phyloP scores from a whole-genome alignment of 2,113 vertebrate genomes.

The Carassius auratus region DNA sequence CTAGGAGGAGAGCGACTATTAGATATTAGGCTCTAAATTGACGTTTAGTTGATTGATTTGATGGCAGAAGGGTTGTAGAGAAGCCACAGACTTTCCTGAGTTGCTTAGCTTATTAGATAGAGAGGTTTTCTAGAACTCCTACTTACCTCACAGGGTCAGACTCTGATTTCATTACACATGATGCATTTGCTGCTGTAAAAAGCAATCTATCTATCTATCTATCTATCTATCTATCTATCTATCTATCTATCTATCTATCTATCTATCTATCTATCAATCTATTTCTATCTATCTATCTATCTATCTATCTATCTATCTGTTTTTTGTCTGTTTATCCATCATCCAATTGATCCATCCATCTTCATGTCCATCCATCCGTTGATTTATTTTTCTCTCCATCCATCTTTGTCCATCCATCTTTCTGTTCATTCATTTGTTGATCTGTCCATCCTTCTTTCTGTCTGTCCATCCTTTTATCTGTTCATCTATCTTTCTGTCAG shows the following conservation, averaged over 20 bases:
- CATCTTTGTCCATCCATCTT: not conserved
- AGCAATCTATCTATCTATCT: not conserved
- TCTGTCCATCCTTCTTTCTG: not conserved
- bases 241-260: not conserved
- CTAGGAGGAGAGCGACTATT: slow-evolving; percentile 34
- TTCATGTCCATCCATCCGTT: not conserved
- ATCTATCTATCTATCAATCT: no score
- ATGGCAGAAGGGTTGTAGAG: slow-evolving; percentile 18
- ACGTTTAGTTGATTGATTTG: slow-evolving; percentile 48
- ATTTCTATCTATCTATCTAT: no score
- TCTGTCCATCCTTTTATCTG: not conserved
- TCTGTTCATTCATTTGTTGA: not conserved
- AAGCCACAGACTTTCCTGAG: slow-evolving; percentile 20
- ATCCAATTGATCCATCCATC: not conserved
- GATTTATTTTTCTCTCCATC: no score
- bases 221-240: not conserved
- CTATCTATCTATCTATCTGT: no score
- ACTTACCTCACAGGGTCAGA: not conserved
- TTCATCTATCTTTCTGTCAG: no score
- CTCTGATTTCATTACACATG: slow-evolving; percentile 8
- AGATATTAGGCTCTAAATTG: slow-evolving; percentile 38
- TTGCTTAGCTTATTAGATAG: slow-evolving; percentile 7
- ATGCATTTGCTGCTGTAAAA: not conserved
- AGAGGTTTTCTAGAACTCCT: slow-evolving; percentile 21
- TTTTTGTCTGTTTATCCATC: no score